These are phyloP conservation scores for Asobara japonica DNA, from an alignment of 1,140 invertebrate species.

Conservation along the genomic window DNA sequence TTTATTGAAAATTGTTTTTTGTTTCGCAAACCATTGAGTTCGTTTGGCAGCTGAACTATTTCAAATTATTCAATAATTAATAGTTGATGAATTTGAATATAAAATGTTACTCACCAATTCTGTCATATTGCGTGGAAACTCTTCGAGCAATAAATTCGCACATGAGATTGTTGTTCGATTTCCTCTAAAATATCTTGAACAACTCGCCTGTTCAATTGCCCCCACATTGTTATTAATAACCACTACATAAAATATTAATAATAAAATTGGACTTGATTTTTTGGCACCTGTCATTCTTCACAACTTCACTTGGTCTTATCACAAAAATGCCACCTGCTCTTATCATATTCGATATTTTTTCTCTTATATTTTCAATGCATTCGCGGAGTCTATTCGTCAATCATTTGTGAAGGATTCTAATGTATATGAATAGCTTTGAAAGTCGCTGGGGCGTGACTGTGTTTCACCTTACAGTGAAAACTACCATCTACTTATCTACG, in stretches of 20 bases:
- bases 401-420: neutral
- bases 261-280: neutral
- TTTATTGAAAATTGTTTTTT: neutral
- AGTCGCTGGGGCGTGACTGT: neutral
- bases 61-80: too few species aligned
- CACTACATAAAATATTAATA: neutral
- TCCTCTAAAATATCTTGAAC: slow-evolving; percentile 43
- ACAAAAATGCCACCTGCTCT: neutral
- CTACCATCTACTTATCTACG: slow-evolving; percentile 48
- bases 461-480: slow-evolving; percentile 29
- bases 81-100: too few species aligned
- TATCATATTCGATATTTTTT: neutral
- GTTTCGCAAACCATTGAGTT: too few species aligned
- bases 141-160: slow-evolving; percentile 36
- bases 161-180: slow-evolving; percentile 44
- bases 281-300: neutral
- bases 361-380: neutral
- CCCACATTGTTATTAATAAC: neutral
- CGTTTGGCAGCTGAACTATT: too few species aligned
- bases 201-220: slow-evolving; percentile 40
- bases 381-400: neutral
- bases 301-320: neutral
- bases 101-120: slow-evolving; percentile 29
- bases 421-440: neutral
- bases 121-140: slow-evolving; percentile 49